Base-by-base conservation (phyloP, 2,113 vertebrate species). In the Microtus pennsylvanicus region DNA sequence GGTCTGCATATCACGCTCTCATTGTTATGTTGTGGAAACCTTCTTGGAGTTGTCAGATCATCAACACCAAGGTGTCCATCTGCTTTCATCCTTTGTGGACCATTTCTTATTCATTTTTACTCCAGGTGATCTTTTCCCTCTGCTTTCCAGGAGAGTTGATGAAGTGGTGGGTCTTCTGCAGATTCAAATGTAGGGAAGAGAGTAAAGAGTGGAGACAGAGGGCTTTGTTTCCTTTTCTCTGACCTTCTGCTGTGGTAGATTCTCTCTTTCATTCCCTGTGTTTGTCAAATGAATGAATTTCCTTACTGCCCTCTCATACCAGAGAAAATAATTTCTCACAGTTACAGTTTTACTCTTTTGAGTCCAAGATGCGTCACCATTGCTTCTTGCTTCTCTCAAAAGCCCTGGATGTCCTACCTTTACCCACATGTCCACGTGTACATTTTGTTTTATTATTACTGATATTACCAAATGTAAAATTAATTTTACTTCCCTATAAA, bases 281-380 rank as follows among this genome's bases (percentile, higher is more conserved):
- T 19, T 58, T 58, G 55, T 58, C 35, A 38, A 72, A 72, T 19
- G 7, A n/a, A 72, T 4, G 7, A 9, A 17, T 35, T 67, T 26
- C 4, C 7, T n/a, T 6, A 17, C 35, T 80, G 72, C 9, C 11
- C 30, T 16, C 35, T 87, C 22, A 45, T 1, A 6, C 6, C 24
- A 63, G 16, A 21, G 16, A 12, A 81, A 35, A 33, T 16, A 77
- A 2, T 33, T 14, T 24, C 22, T 55, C 17, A 17, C 2, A 21
- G 16, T 28, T 45, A 28, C 16, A 45, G 0, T 17, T 10, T 0
- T 33, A 58, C 5, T 45, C 0, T 6, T 38, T 1, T 30, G 33
- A 42, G 30, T 17, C 3, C 8, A 45, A 42, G 2, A 4, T 30
- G 28, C 2, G 24, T 86, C 19, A 24, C 19, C 45, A 69, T 4